Evolutionary conservation across 2,888 invertebrate species (phyloP).

Genomic region (Chrysopilus asiliformis): DNA sequence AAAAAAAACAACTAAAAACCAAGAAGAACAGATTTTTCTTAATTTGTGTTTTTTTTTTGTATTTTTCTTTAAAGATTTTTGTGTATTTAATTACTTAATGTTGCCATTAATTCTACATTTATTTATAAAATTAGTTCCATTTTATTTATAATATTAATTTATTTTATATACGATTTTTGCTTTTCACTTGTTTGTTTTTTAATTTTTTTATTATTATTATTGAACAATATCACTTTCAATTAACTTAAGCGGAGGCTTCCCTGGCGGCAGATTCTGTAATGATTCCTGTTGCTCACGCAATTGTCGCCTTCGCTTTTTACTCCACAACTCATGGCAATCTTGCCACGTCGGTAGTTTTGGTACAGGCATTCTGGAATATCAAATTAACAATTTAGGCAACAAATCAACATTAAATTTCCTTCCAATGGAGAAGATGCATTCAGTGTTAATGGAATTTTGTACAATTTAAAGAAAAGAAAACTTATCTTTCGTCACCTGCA

Average conservation of each 20-base stretch:
- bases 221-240: constrained; percentile 12
- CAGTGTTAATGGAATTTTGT: too few species aligned
- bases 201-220: constrained; percentile 4
- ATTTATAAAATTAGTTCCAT: too few species aligned
- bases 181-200: neutral
- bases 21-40: too few species aligned
- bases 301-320: constrained; percentile 82
- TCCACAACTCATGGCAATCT: constrained; percentile 99
- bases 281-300: constrained; percentile 52
- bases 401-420: too few species aligned
- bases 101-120: too few species aligned
- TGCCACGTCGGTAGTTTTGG: constrained; percentile 88
- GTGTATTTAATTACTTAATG: neutral
- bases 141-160: neutral
- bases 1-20: too few species aligned
- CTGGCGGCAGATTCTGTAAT: constrained; percentile 13
- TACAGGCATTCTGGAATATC: constrained; percentile 58
- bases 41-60: neutral
- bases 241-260: constrained; percentile 11
- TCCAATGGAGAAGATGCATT: too few species aligned
- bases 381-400: too few species aligned
- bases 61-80: too few species aligned
- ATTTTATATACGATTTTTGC: neutral
- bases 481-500: too few species aligned
- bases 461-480: too few species aligned